Base-by-base conservation (phyloP, 2,888 invertebrate species). In the Torymus auratus region DNA sequence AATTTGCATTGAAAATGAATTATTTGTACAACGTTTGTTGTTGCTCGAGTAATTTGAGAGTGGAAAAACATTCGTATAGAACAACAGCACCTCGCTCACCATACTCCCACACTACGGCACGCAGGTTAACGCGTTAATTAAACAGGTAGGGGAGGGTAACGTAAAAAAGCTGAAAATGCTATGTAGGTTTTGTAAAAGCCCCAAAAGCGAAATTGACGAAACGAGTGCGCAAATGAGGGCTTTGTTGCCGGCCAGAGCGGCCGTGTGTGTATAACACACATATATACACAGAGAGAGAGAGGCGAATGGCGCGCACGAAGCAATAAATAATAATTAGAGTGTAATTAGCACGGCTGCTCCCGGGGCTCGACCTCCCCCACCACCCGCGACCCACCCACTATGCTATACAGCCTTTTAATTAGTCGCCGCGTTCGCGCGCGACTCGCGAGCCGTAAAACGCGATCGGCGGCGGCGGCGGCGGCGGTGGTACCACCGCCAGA, bases 291-390 rank as follows among this genome's bases (percentile, higher is more conserved):
- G 41, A 7, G 41, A 41, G 52, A n/a, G 50, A 52, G 20, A 20
- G n/a, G 15, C 81, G 68, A 83, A 83, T 82, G 83, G 86, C 86
- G 84, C 86, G 84, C 86, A 83, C 86, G 85, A 85, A 85, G 87
- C 86, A 88, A 89, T 89, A 89, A 89, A 89, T 89, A 89, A 89
- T 89, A 89, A 89, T 89, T 88, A 89, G 89, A 86, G 87, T 85
- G 86, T 89, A 89, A 89, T 89, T 89, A 89, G 88, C 87, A 85
- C 86, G 87, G 85, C 88, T 86, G 55, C 55, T 15, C 14, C 56
- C 64, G 17, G 20, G 10, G 60, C 61, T 2, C 41, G 41, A 41
- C 41, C 41, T 41, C 41, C 7, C 41, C 41, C 7, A 7, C 41
- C 41, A 5, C 28, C 0, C 28, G n/a, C 41, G 41, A 5, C 41